A percentile compares a stretch with the other conserved stretches of the same genome.
These are phyloP conservation scores for Rhagologus leucostigma DNA, from an alignment of 2,113 vertebrate species.

Conservation along the genomic window DNA sequence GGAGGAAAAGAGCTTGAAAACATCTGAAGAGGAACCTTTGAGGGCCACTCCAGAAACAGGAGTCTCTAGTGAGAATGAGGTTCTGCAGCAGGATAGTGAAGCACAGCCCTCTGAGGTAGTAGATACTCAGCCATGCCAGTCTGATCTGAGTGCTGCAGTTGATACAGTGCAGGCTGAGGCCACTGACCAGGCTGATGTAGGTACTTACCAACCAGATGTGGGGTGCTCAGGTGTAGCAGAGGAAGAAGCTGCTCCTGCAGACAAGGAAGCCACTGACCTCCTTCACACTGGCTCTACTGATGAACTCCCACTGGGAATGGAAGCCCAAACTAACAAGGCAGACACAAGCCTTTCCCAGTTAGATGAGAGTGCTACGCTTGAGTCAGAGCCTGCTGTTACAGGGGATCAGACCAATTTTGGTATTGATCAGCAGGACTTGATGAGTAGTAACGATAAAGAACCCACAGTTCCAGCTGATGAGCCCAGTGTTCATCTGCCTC, in stretches of 20 bases:
- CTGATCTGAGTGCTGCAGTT: not conserved
- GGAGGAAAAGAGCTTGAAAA: not conserved
- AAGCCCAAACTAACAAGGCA: not conserved
- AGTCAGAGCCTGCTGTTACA: not conserved
- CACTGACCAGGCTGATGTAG: not conserved
- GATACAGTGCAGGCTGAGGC: conserved; percentile 2
- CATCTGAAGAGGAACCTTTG: not conserved
- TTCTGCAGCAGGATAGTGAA: not conserved
- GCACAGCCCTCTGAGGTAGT: not conserved
- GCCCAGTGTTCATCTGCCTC: not conserved
- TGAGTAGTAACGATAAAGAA: not conserved
- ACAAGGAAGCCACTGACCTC: not conserved
- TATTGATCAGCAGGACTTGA: not conserved
- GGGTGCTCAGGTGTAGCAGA: not conserved
- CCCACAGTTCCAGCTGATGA: not conserved
- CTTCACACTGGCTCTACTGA: not conserved
- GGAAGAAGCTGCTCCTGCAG: not conserved
- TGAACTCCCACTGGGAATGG: not conserved
- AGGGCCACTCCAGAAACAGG: not conserved
- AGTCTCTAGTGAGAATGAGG: not conserved
- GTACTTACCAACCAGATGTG: not conserved
- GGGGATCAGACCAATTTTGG: not conserved
- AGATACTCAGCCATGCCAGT: not conserved
- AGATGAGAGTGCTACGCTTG: not conserved
- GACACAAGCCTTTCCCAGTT: not conserved